A percentile compares a stretch with the other conserved stretches of the same genome.
Conservation (phyloP, 1,140 invertebrate species). For the Antheraea pernyi region DNA sequence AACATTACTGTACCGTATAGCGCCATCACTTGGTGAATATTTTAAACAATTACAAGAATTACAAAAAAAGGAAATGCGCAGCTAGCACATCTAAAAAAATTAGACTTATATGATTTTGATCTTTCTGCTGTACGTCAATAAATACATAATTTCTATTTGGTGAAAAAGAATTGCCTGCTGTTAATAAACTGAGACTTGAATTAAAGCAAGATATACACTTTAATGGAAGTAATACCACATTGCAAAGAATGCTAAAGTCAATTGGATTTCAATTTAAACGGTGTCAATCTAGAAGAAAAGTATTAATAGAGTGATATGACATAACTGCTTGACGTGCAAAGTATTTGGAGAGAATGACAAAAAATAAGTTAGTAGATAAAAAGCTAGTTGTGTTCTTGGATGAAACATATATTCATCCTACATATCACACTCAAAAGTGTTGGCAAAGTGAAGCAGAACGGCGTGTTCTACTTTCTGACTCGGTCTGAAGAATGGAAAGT, state of each 20-base stretch:
- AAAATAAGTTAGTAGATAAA: conserved; percentile 24
- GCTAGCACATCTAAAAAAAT: conserved; percentile 27
- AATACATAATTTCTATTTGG: conserved; percentile 26
- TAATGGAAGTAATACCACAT: conserved; percentile 12
- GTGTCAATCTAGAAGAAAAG: conserved; percentile 31
- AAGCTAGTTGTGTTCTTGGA: conserved; percentile 27
- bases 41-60: too few species aligned
- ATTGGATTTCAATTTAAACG: conserved; percentile 52
- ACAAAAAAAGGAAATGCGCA: conserved; percentile 28
- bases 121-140: conserved; percentile 26
- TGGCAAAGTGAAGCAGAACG: conserved; percentile 28
- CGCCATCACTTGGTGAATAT: too few species aligned
- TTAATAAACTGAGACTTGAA: conserved; percentile 9
- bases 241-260: conserved; percentile 38
- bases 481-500: conserved; percentile 19
- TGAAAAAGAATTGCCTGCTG: conserved; percentile 11
- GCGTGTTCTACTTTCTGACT: conserved; percentile 20
- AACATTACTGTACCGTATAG: too few species aligned
- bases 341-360: conserved; percentile 23
- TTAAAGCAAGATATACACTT: conserved; percentile 12
- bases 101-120: conserved; percentile 28
- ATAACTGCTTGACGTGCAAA: conserved; percentile 25
- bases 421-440: conserved; percentile 22
- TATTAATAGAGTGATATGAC: conserved; percentile 25
- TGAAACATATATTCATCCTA: conserved; percentile 31